Evolutionary conservation across 2,797 vertebrate genomes (phyloP), one percentile per base, ranked within the genome.

Genomic region (Gastrophryne carolinensis): DNA sequence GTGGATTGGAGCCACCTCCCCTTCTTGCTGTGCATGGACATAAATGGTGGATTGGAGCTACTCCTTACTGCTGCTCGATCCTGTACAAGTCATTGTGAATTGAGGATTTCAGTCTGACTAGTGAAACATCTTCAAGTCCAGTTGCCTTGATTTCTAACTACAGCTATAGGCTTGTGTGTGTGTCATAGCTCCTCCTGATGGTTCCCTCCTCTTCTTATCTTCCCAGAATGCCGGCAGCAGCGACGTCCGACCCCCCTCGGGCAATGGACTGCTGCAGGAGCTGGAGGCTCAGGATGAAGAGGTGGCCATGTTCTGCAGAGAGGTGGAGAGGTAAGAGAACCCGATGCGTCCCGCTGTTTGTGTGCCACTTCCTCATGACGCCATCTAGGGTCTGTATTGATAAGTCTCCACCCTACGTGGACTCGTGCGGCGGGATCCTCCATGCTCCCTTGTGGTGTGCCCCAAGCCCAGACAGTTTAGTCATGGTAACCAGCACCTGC

Each of bases 261-360:
- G 85, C 83, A 92, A 89, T 1, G 81, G 84, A 5, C 82, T 89
- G 81, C 87, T 95, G 80, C 92, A 91, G 76, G 91, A 93, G 80
- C 61, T 78, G 68, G 93, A 95, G 69, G 89, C 92, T 81, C 94
- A 95, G 82, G 95, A 95, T 85, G 90, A 93, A 83, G 96, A 98
- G 76, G 90, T 94, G 73, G 87, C 93, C 80, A 91, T 93, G 83
- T 99, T 98, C 92, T 95, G 94, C 91, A 88, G 93, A 86, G 94
- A 94, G 77, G 81, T 98, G 83, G 86, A 83, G 6, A 89, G 86
- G 97, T 99, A 95, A 95, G 95, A 11, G 50, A 13, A 4, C 4
- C 24, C 15, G 13, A 35, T 58, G 5, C 5, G 3, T 7, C 5
- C 30, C 10, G 6, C 6, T 32, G 8, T 17, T 11, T 0, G 21